Evolutionary conservation across 2,113 vertebrate species (phyloP), one percentile per base, ranked within the genome.

Genomic region (Eolophus roseicapilla): DNA sequence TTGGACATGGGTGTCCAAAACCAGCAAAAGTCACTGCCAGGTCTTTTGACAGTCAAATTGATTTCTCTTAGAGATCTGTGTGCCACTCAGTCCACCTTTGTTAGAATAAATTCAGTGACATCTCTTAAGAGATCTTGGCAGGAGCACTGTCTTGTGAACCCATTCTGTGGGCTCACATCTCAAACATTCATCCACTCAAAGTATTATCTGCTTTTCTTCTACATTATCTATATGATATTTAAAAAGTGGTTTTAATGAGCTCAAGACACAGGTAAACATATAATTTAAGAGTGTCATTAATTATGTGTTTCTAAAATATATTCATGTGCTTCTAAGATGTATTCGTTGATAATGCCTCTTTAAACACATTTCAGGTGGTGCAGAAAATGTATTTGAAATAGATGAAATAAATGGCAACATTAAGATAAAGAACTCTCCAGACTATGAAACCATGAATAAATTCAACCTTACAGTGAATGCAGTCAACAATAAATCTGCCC

Each of bases 401-500:
- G 97, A 97, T 94, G 91, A 44, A 96, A 64, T 79, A 73, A 6
- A 71, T 46, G 97, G 96, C 35, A 92, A 87, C 57, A 94, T 98
- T 75, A 96, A 88, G 44, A 92, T 98, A 78, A 97, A 91, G 78
- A 95, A 52, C n/a, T 81, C 91, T 82, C 96, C 94, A 68, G 96
- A 97, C 82, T 97, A 97, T 16, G 96, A 98, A 96, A 71, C 53
- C 18, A 47, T 46, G 73, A 87, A 78, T 73, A 86, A 64, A 37
- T 96, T 96, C 82, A 91, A 7, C 53, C 88, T 97, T 29, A 93
- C 83, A 74, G 90, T 97, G 82, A 96, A 46, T 44, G 96, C 97
- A 77, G 43, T 86, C 92, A 97, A 98, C 88, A 95, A 63, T 52
- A 98, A 96, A 92, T 96, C 97, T 50, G 82, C 90, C 16, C 97